A percentile compares a stretch with the other conserved stretches of the same genome.
Conservation (phyloP, 2,113 vertebrate species). For the Manacus vitellinus region DNA sequence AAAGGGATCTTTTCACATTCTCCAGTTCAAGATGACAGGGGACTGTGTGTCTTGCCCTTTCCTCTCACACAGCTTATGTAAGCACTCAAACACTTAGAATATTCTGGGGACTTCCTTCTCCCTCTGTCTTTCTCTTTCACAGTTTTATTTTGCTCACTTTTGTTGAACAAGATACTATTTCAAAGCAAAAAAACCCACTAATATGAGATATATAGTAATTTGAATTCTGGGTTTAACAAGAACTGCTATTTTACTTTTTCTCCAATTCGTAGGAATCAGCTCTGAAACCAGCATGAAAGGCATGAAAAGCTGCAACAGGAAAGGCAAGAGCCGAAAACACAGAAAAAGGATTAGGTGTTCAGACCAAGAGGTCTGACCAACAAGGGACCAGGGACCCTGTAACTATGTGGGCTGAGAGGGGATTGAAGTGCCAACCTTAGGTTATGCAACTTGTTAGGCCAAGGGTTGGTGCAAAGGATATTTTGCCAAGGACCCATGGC, state of each 20-base stretch:
- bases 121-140: background rate
- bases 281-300: background rate
- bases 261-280: background rate
- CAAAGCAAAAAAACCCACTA: background rate
- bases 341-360: background rate
- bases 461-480: background rate
- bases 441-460: background rate
- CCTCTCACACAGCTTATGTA: background rate
- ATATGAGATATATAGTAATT: background rate
- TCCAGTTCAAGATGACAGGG: background rate
- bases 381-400: background rate
- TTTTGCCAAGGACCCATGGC: rapidly evolving
- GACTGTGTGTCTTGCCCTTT: background rate
- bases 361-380: background rate
- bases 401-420: background rate
- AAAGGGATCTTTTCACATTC: background rate
- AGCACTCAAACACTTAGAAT: background rate
- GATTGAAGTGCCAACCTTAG: background rate
- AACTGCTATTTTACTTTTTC: background rate
- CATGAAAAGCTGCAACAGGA: background rate
- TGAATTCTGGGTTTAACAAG: background rate
- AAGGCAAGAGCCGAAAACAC: background rate
- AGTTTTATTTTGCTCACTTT: background rate
- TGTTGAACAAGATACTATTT: background rate
- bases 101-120: background rate